Evolutionary conservation across 1,140 invertebrate species (phyloP), one percentile per base, ranked within the genome.

Genomic region (Agraylea sexmaculata): DNA sequence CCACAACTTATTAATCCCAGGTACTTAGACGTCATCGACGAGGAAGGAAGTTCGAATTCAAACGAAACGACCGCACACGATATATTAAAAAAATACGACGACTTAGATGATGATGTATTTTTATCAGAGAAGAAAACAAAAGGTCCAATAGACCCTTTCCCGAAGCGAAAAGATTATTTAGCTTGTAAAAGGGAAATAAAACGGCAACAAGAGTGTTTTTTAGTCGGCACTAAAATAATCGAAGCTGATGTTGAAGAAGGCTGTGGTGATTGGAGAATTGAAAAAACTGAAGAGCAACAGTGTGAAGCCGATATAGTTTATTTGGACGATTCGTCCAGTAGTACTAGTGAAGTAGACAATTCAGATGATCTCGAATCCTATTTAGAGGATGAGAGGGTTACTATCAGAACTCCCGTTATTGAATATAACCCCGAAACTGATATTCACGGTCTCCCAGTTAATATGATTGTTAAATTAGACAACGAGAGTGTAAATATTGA

Each of bases 1-100:
- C 66, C 70, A 12, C 57, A 67, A 20, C 53, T 62, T 11, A 62
- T 70, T 28, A 66, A 70, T 43, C 70, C 70, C 15, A 64, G 75
- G 51, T 71, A 66, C 37, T 62, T 81, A 40, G 75, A 76, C 43
- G 76, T 78, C 2, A 81, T 81, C 49, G 69, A 74, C 49, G 78
- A 81, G 54, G 77, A 80, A 58, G 69, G 66, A 3, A 77, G 67
- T 65, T 52, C 58, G 42, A 57, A 77, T 58, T 62, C 74, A 46
- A 65, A 66, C 52, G 47, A 63, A 53, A 53, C 57, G 17, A 63
- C 63, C 8, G 51, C 60, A 31, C 53, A 63, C 17, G 61, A 64
- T 20, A 60, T 55, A 37, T 62, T 57, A 51, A 62, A 59, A 49
- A 59, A 63, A 35, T 54, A 44, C 47, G 62, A 66, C 23, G 63